Evolutionary conservation across 2,113 vertebrate genomes (phyloP).

Genomic region (Pteronura brasiliensis): DNA sequence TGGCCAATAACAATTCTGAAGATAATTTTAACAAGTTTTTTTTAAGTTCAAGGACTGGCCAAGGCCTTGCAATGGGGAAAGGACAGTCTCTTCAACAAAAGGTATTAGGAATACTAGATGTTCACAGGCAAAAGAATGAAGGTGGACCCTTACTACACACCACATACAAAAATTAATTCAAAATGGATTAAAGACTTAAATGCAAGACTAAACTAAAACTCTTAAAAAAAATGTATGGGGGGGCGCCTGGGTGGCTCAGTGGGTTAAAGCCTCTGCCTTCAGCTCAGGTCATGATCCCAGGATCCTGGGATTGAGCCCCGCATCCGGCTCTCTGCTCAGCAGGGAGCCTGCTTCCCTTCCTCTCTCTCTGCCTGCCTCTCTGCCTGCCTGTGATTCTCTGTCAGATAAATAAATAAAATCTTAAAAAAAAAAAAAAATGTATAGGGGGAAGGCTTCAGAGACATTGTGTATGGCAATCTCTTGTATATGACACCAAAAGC

Average conservation of each 20-base stretch:
- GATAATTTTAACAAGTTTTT: conserved; percentile 8
- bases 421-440: background rate
- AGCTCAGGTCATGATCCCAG: no score
- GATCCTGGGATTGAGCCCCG: no score
- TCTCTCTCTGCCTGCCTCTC: no score
- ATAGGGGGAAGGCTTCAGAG: background rate
- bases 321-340: no score
- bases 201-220: background rate
- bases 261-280: no score
- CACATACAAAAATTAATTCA: background rate
- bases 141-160: background rate
- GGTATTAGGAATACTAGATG: background rate
- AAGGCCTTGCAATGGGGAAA: background rate
- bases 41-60: background rate
- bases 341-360: no score
- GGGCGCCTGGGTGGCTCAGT: no score
- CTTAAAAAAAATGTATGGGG: background rate
- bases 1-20: background rate
- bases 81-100: background rate
- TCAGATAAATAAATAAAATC: no score
- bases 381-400: no score
- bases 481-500: background rate
- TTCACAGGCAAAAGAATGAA: background rate
- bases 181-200: background rate
- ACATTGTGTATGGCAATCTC: background rate